Conservation (phyloP, 2,888 invertebrate species). For the Conomelus anceps region DNA sequence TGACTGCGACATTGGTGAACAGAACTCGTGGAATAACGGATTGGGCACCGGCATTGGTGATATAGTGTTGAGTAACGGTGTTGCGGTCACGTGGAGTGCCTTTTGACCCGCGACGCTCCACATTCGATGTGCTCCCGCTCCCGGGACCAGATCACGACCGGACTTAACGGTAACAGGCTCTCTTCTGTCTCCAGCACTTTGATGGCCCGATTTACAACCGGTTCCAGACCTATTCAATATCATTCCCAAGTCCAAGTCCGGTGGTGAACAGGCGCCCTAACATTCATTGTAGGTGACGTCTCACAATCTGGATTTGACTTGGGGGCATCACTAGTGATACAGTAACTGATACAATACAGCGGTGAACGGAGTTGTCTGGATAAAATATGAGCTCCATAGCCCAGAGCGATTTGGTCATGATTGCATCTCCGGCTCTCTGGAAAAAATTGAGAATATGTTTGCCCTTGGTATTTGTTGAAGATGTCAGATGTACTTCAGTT, state of each 20-base stretch:
- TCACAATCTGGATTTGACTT: background rate
- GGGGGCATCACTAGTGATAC: background rate
- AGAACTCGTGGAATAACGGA: background rate
- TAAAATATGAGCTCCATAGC: background rate
- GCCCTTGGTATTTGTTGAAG: no score
- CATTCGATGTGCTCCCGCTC: background rate
- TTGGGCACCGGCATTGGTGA: background rate
- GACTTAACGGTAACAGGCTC: constrained; percentile 4
- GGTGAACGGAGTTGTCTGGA: no score
- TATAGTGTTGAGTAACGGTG: background rate
- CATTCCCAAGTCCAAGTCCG: background rate
- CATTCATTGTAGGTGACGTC: background rate
- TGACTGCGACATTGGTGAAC: background rate
- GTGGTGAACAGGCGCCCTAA: no score
- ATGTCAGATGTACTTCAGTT: no score
- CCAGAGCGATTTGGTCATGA: background rate
- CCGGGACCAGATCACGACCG: background rate
- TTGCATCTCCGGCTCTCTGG: background rate
- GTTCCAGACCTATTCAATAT: constrained; percentile 1
- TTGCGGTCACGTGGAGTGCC: background rate
- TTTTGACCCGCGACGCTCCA: constrained; percentile 6
- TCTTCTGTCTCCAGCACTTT: background rate
- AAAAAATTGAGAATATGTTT: background rate
- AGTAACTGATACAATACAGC: background rate
- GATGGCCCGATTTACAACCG: constrained; percentile 12